These are phyloP conservation scores for Nomada hirtipes DNA, from an alignment of 2,888 invertebrate species.

Conservation along the genomic window DNA sequence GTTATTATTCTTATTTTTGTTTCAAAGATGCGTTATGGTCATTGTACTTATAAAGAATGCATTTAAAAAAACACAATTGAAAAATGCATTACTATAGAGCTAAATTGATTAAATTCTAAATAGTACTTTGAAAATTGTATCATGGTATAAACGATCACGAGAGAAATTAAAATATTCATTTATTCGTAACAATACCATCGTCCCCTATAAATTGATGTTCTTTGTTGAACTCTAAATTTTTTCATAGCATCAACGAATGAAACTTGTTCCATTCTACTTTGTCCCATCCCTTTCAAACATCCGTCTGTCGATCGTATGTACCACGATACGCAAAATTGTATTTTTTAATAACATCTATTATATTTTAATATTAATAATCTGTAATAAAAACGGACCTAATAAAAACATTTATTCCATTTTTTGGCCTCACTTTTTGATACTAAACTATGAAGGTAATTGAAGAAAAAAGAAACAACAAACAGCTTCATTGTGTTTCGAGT, in stretches of 20 bases:
- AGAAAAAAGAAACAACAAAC: slow-evolving; percentile 68
- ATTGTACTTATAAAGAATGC: slow-evolving; percentile 73
- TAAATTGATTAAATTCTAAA: slow-evolving; percentile 81
- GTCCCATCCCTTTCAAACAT: background rate
- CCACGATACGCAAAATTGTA: slow-evolving; percentile 75
- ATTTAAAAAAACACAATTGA: slow-evolving; percentile 71
- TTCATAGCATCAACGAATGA: background rate
- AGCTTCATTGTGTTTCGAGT: slow-evolving; percentile 42
- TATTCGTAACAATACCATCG: slow-evolving; percentile 51
- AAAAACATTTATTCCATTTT: slow-evolving; percentile 78
- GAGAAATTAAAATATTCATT: slow-evolving; percentile 53
- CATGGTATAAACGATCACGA: slow-evolving; percentile 70
- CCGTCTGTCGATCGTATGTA: slow-evolving; percentile 68
- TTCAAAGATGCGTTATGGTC: slow-evolving; percentile 19
- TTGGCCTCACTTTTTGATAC: slow-evolving; percentile 79
- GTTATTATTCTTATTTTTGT: slow-evolving; percentile 1
- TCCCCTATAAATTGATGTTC: slow-evolving; percentile 6
- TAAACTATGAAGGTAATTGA: slow-evolving; percentile 72
- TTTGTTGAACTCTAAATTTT: slow-evolving; percentile 2
- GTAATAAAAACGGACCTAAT: slow-evolving; percentile 81
- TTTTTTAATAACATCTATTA: slow-evolving; percentile 76
- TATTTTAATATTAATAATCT: slow-evolving; percentile 78
- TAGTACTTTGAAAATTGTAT: slow-evolving; percentile 77
- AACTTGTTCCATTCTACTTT: background rate
- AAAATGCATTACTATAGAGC: slow-evolving; percentile 78